Evolutionary conservation across 2,797 vertebrate genomes (phyloP).

Genomic region (Sebastes paucispinis): DNA sequence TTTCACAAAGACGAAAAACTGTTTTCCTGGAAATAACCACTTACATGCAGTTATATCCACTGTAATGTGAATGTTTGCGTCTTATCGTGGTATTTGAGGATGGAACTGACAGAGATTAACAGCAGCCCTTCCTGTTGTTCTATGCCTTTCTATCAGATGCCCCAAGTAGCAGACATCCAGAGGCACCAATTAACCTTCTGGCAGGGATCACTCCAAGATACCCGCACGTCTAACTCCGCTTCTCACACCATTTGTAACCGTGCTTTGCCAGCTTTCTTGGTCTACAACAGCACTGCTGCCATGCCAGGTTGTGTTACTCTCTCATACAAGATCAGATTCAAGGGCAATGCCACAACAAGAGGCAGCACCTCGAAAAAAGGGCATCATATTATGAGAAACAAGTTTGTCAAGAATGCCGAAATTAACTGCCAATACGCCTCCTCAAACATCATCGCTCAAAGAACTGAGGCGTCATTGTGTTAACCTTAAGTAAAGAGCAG

Average conservation of each 20-base stretch:
- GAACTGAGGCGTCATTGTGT: not conserved
- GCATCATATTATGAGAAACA: constrained; percentile 19
- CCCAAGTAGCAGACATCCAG: constrained; percentile 71
- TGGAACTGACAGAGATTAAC: constrained; percentile 68
- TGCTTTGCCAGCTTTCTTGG: constrained; percentile 59
- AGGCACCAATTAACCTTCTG: constrained; percentile 81
- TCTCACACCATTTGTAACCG: constrained; percentile 68
- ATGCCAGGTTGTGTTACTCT: constrained; percentile 63
- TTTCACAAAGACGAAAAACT: not conserved
- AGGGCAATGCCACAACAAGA: constrained; percentile 49
- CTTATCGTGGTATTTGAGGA: constrained; percentile 56
- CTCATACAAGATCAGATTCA: constrained; percentile 64
- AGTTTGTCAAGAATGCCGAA: not conserved
- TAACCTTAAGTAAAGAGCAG: constrained; percentile 11
- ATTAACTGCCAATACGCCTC: not conserved
- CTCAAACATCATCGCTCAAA: constrained; percentile 5
- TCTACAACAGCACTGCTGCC: constrained; percentile 38
- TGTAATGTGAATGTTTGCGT: constrained; percentile 41
- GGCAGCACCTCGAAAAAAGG: constrained; percentile 22
- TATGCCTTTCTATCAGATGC: constrained; percentile 73
- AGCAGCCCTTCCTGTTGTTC: constrained; percentile 65
- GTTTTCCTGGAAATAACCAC: constrained; percentile 25
- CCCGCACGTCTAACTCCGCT: constrained; percentile 59
- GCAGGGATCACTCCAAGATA: constrained; percentile 74
- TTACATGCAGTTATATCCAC: not conserved